phyloP scores from a whole-genome alignment of 2,888 invertebrate species.

The Nycteola revayana region DNA sequence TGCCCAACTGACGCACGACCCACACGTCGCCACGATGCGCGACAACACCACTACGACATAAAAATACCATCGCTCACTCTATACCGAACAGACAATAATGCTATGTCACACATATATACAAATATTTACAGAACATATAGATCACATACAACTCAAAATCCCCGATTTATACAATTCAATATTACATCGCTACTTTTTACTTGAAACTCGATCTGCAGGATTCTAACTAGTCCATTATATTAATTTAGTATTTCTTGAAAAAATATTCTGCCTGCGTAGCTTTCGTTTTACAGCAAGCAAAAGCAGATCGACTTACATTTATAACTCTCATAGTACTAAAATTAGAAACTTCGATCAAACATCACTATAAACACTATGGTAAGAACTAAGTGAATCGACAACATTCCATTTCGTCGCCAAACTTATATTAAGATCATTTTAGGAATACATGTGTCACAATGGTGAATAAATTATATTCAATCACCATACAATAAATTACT shows the following conservation, averaged over 20 bases:
- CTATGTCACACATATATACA: conserved; percentile 44
- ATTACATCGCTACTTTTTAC: conserved; percentile 32
- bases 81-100: conserved; percentile 32
- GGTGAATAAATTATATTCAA: too few species aligned
- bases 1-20: conserved; percentile 34
- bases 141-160: conserved; percentile 30
- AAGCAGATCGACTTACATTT: conserved; percentile 8
- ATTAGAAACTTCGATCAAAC: too few species aligned
- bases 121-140: conserved; percentile 40
- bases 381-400: too few species aligned
- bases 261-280: conserved; percentile 1
- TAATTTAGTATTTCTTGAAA: conserved; percentile 20
- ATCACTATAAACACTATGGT: too few species aligned
- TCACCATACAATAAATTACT: too few species aligned
- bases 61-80: conserved; percentile 44
- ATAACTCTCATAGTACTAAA: conserved; percentile 5
- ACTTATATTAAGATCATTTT: too few species aligned
- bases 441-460: too few species aligned
- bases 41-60: conserved; percentile 16
- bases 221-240: conserved; percentile 7
- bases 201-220: too few species aligned
- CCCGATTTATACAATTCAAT: conserved; percentile 30
- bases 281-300: conserved; percentile 3
- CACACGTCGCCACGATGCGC: conserved; percentile 16
- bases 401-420: too few species aligned